phyloP scores from a whole-genome alignment of 2,888 invertebrate species.

The Sycophila texana region DNA sequence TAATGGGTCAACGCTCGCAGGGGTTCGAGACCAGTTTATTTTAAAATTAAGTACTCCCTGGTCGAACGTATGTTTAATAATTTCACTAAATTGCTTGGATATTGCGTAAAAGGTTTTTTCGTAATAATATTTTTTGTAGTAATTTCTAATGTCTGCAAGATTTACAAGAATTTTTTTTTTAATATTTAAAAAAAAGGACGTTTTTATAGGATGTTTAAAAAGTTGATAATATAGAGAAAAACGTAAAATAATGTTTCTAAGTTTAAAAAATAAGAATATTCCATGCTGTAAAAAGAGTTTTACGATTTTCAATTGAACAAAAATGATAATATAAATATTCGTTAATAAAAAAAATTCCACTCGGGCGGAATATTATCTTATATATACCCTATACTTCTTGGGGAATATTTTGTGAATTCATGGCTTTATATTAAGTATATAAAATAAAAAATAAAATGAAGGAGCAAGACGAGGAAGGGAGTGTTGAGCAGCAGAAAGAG shows the following conservation, averaged over 20 bases:
- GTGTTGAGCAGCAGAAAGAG: slow-evolving; percentile 41
- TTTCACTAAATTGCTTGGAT: too few relatives aligned
- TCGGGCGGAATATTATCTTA: slow-evolving; percentile 6
- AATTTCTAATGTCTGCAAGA: background rate
- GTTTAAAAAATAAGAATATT: too few relatives aligned
- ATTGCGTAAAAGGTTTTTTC: background rate
- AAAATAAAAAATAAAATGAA: slow-evolving; percentile 49
- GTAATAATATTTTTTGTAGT: background rate
- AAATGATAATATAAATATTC: background rate
- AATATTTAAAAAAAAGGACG: too few relatives aligned
- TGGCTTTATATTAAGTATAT: slow-evolving; percentile 55
- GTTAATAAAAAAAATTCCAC: slow-evolving; percentile 12
- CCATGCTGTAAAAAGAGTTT: background rate
- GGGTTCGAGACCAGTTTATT: background rate
- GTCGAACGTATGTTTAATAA: too few relatives aligned
- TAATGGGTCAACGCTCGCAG: background rate
- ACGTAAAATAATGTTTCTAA: too few relatives aligned
- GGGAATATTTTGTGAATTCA: slow-evolving; percentile 56
- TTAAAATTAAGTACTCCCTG: background rate
- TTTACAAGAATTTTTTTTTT: too few relatives aligned
- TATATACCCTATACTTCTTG: slow-evolving; percentile 23
- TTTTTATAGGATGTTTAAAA: too few relatives aligned
- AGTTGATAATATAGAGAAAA: too few relatives aligned
- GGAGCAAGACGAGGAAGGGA: slow-evolving; percentile 37
- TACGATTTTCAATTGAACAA: slow-evolving; percentile 4